Base-by-base conservation (phyloP, 2,113 vertebrate genomes). In the Ivindomyrus marchei region DNA sequence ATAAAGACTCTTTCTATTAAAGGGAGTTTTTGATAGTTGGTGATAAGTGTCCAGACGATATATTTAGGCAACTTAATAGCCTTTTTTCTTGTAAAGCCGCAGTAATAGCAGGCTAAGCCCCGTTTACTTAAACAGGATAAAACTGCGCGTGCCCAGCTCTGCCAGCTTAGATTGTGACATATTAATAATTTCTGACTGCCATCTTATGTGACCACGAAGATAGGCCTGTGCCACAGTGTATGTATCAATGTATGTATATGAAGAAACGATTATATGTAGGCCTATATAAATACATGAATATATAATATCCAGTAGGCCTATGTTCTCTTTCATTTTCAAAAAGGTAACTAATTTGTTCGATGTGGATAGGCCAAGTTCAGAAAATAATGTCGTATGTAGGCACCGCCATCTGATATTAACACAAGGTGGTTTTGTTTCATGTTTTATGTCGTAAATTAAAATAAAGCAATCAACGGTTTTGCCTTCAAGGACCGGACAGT, bases 21-120 rank as follows among this genome's bases (percentile, higher is more conserved):
- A 80, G 36, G 74, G 74, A 80, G 74, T 80, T 36, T 84, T 85
- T 91, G 90, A 90, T 90, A 88, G 86, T 84, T 45, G 53, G 46
- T 88, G 89, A 91, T 91, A 89, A 91, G 88, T 89, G 90, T 89
- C 85, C 90, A 90, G 85, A 50, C 86, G 39, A 90, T 88, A 85
- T 90, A 91, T 91, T 91, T 89, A 85, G 50, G 47, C 45, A 49
- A 88, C 86, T 89, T 62, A 90, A 90, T 90, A 56, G 89, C 80
- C 70, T 50, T 85, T 91, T 39, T 90, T 70, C 80, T 77, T 53
- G 88, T 80, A 66, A 90, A 89, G 88, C 86, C 58, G 31, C 56
- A 86, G 49, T 53, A 53, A 87, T 47, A 86, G 77, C 17, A 90
- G 87, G 80, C 87, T 89, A 89, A 77, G 74, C 39, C 46, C 53